Conservation (phyloP, 1,140 invertebrate species). For the Ips nitidus region DNA sequence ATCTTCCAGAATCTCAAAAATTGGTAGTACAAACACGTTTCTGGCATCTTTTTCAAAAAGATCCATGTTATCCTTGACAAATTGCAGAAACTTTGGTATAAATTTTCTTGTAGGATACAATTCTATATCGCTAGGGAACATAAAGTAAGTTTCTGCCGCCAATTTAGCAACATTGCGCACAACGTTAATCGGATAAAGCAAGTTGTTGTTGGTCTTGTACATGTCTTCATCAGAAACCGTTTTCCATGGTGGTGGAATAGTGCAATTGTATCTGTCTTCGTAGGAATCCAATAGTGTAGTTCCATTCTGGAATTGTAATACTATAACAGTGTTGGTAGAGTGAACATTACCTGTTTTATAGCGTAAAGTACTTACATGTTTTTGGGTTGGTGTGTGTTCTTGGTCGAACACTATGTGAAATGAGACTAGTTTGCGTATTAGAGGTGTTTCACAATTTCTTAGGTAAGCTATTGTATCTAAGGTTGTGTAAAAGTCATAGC, state of each 20-base stretch:
- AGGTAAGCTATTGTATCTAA: slow-evolving; percentile 62
- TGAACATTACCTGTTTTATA: neutral
- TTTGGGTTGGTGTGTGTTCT: slow-evolving; percentile 59
- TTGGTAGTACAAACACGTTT: slow-evolving; percentile 52
- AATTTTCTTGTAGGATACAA: slow-evolving; percentile 60
- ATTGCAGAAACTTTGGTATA: slow-evolving; percentile 46
- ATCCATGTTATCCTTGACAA: slow-evolving; percentile 38
- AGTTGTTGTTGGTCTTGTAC: slow-evolving; percentile 55
- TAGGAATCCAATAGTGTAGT: slow-evolving; percentile 18
- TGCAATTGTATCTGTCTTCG: slow-evolving; percentile 37
- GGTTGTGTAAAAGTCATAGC: slow-evolving; percentile 62
- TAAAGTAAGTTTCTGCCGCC: slow-evolving; percentile 62
- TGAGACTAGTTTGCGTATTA: slow-evolving; percentile 61
- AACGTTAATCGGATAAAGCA: slow-evolving; percentile 73
- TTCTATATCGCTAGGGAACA: slow-evolving; percentile 77
- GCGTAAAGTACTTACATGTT: neutral
- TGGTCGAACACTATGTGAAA: slow-evolving; percentile 69
- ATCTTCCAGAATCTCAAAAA: slow-evolving; percentile 56
- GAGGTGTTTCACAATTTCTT: slow-evolving; percentile 55
- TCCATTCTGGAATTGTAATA: slow-evolving; percentile 2
- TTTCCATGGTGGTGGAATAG: slow-evolving; percentile 32
- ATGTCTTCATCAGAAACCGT: slow-evolving; percentile 25
- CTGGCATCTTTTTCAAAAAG: slow-evolving; percentile 19
- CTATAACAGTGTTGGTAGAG: neutral
- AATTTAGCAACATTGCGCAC: slow-evolving; percentile 69